Percentiles rank a stretch among this genome's conserved stretches.
Conservation (phyloP, 1,140 invertebrate species). For the Diprion similis region DNA sequence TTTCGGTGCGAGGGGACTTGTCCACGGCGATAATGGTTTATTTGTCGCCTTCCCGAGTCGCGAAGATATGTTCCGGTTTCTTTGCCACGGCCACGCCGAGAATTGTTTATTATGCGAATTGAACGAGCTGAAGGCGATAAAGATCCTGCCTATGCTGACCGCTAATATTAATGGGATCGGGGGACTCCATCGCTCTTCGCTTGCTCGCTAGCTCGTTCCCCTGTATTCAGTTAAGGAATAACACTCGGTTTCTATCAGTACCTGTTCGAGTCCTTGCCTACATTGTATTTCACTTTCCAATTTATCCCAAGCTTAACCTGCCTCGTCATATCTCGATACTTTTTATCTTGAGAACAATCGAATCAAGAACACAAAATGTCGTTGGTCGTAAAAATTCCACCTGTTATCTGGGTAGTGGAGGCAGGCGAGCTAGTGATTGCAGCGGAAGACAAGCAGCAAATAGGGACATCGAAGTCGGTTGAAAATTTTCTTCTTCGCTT, state of each 20-base stretch:
- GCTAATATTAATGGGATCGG: conserved; percentile 7
- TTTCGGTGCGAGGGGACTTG: conserved; percentile 59
- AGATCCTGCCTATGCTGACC: conserved; percentile 40
- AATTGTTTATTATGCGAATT: conserved; percentile 63
- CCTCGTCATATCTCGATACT: neutral
- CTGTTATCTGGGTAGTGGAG: too few species aligned
- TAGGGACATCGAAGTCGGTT: too few species aligned
- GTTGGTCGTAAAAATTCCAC: too few species aligned
- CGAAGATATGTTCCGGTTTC: conserved; percentile 61
- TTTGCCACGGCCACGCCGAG: conserved; percentile 47
- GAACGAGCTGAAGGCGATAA: conserved; percentile 59
- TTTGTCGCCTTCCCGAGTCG: conserved; percentile 53
- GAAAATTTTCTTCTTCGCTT: too few species aligned
- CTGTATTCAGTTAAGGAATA: neutral
- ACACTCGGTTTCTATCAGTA: neutral
- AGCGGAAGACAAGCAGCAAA: too few species aligned
- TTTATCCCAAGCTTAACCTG: neutral
- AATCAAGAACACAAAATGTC: neutral
- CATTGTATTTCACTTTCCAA: neutral
- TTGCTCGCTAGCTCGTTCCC: neutral
- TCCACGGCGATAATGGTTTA: conserved; percentile 62
- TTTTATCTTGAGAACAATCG: neutral
- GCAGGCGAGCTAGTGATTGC: too few species aligned
- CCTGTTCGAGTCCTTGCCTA: neutral
- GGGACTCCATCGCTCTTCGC: neutral